phyloP scores from a whole-genome alignment of 2,113 vertebrate genomes.

The Mystacornis crossleyi region DNA sequence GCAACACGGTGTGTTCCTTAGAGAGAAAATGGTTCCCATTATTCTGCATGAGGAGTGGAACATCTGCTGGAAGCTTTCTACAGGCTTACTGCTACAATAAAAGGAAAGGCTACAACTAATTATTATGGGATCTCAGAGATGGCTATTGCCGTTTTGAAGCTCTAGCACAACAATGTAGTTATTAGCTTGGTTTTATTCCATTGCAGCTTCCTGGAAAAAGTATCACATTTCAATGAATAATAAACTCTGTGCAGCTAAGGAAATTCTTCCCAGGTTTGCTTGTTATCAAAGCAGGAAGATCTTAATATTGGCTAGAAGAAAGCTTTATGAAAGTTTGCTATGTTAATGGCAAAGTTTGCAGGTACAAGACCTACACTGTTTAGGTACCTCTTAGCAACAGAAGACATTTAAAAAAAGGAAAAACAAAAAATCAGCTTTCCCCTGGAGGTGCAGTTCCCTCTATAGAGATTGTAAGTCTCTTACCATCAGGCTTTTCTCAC shows the following conservation, averaged over 20 bases:
- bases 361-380: not conserved
- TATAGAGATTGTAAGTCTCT: not conserved
- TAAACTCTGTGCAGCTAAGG: not conserved
- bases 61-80: slow-evolving; percentile 1
- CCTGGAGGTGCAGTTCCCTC: not conserved
- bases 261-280: not conserved
- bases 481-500: not conserved
- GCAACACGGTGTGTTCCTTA: not conserved
- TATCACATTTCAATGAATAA: not conserved
- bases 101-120: slow-evolving; percentile 16
- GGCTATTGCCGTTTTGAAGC: slow-evolving; percentile 4
- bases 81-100: not conserved
- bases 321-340: not conserved
- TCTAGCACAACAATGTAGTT: not conserved
- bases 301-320: not conserved
- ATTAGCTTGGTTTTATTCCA: not conserved
- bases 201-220: not conserved
- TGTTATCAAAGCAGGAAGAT: not conserved
- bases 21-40: not conserved
- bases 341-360: not conserved
- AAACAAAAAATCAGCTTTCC: not conserved
- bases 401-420: not conserved
- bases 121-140: not conserved
- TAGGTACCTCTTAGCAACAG: not conserved
- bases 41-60: not conserved